Evolutionary conservation across 2,113 vertebrate genomes (phyloP).

Genomic region (Plotosus lineatus): DNA sequence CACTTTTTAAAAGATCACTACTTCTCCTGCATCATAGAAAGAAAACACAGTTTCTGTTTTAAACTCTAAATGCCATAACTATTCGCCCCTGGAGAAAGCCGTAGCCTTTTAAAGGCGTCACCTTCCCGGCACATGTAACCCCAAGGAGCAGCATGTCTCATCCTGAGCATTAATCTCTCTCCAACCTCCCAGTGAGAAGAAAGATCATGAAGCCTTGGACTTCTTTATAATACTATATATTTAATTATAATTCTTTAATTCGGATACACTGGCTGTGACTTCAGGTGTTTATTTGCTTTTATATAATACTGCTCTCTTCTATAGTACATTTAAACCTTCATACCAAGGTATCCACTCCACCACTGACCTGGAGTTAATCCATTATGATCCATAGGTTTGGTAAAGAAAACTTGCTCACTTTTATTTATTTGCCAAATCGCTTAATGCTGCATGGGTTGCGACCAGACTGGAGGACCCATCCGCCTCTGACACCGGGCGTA

Average conservation of each 20-base stretch:
- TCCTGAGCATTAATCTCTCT: conserved; percentile 19
- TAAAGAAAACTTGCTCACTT: too few relatives aligned
- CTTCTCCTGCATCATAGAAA: neutral
- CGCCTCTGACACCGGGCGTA: too few relatives aligned
- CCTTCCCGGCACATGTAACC: conserved; percentile 37
- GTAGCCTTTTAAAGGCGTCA: conserved; percentile 33
- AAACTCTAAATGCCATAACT: conserved; percentile 31
- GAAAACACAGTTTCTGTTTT: conserved; percentile 41
- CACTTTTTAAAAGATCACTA: conserved; percentile 39
- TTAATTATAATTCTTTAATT: conserved; percentile 32
- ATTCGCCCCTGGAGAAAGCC: conserved; percentile 17
- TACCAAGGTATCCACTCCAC: neutral
- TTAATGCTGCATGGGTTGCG: too few relatives aligned
- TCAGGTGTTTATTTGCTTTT: conserved; percentile 1
- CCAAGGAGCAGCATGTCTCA: neutral
- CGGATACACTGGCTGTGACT: neutral
- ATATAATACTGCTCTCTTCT: neutral
- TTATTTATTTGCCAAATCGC: too few relatives aligned
- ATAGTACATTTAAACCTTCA: neutral
- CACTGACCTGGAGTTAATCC: too few relatives aligned
- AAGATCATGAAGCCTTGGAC: neutral
- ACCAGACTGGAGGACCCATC: too few relatives aligned
- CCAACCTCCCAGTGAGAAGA: conserved; percentile 34
- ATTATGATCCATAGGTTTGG: too few relatives aligned
- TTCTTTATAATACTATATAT: neutral